Percentiles rank a stretch among this genome's conserved stretches.
Evolutionary conservation across 2,797 vertebrate genomes (phyloP).

Genomic region (Mormyrus proboscirostris): DNA sequence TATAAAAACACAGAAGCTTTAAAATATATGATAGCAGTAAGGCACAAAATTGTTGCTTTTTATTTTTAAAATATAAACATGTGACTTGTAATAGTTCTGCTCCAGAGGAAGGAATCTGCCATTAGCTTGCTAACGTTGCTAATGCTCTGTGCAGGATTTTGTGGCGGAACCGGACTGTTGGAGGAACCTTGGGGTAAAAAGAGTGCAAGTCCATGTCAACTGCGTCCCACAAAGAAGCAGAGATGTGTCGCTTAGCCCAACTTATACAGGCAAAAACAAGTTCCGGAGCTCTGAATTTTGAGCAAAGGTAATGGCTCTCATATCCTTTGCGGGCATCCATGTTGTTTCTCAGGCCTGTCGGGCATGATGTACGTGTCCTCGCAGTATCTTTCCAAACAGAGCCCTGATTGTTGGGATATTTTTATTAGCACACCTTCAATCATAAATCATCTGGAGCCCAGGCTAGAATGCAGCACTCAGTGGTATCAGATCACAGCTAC

Average conservation of each 20-base stretch:
- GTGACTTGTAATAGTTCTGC: not conserved
- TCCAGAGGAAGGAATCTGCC: not conserved
- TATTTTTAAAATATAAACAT: not conserved
- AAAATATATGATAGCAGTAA: not conserved
- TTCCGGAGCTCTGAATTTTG: not conserved
- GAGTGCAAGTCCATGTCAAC: not conserved
- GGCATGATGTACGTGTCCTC: constrained; percentile 64
- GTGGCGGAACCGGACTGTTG: not conserved
- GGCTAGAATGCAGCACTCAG: constrained; percentile 42
- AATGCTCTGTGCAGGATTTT: not conserved
- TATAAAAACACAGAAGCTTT: not conserved
- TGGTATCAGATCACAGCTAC: constrained; percentile 62
- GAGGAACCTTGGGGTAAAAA: not conserved
- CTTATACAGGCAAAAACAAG: not conserved
- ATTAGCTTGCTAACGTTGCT: not conserved
- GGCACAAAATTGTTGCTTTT: not conserved
- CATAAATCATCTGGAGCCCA: constrained; percentile 66
- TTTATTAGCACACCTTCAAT: constrained; percentile 75
- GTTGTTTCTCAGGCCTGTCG: constrained; percentile 47
- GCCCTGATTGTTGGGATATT: constrained; percentile 75
- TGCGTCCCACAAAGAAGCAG: not conserved
- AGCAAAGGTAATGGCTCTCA: not conserved
- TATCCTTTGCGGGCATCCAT: not conserved
- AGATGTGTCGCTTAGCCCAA: not conserved
- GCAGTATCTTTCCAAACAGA: constrained; percentile 65